These are phyloP conservation scores for Brienomyrus longianalis DNA, from an alignment of 2,113 vertebrate genomes.

Conservation along the genomic window DNA sequence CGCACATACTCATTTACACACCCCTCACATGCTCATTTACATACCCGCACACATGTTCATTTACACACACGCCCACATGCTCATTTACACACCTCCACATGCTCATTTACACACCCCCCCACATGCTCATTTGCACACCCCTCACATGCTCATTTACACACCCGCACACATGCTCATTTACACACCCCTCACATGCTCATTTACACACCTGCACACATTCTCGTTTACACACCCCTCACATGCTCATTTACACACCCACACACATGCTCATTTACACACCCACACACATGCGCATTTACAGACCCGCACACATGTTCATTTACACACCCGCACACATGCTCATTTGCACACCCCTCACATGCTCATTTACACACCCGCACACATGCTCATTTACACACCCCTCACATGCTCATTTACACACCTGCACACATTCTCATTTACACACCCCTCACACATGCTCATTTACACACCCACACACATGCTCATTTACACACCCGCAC, in stretches of 20 bases:
- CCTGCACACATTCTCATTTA: slow-evolving; percentile 28
- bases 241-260: slow-evolving; percentile 11
- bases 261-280: slow-evolving; percentile 11
- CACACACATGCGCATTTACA: slow-evolving; percentile 19
- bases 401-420: background rate
- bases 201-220: no score
- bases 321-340: slow-evolving; percentile 16
- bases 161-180: slow-evolving; percentile 17
- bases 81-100: slow-evolving; percentile 32
- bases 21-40: background rate
- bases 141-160: slow-evolving; percentile 33
- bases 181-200: slow-evolving; percentile 16
- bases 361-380: slow-evolving; percentile 33
- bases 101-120: background rate
- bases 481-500: background rate
- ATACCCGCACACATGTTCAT: slow-evolving; percentile 16
- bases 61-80: slow-evolving; percentile 27
- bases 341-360: slow-evolving; percentile 9
- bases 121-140: slow-evolving; percentile 22
- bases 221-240: no score
- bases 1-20: no score
- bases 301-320: slow-evolving; percentile 8
- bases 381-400: slow-evolving; percentile 4
- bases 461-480: slow-evolving; percentile 31
- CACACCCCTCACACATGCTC: slow-evolving; percentile 2